A percentile compares a stretch with the other conserved stretches of the same genome.
Evolutionary conservation across 1,140 invertebrate species (phyloP).

Genomic region (Tetramorium simillimum): DNA sequence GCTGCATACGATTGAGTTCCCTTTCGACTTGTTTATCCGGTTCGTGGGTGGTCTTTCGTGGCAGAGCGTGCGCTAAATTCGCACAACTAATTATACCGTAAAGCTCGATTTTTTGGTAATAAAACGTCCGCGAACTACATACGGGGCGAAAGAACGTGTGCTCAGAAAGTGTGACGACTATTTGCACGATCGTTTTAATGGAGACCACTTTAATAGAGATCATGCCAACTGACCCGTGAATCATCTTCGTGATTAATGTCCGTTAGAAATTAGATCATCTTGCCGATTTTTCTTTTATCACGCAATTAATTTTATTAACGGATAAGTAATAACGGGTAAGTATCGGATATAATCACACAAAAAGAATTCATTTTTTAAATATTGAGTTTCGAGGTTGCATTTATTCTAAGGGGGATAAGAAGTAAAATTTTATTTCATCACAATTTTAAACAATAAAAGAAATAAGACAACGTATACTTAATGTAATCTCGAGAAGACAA

Average conservation of each 20-base stretch:
- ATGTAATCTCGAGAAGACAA: background rate
- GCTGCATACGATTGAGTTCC: slow-evolving; percentile 39
- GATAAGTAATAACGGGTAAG: background rate
- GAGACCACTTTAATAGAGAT: slow-evolving; percentile 39
- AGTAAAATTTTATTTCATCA: background rate
- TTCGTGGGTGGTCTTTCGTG: slow-evolving; percentile 51
- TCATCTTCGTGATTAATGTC: slow-evolving; percentile 40
- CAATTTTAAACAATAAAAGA: background rate
- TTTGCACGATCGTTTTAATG: slow-evolving; percentile 44
- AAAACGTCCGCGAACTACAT: background rate
- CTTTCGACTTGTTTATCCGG: slow-evolving; percentile 62
- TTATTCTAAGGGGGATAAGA: background rate
- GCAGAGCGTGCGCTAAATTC: background rate
- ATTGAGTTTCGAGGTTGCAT: background rate
- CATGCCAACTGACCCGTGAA: slow-evolving; percentile 33
- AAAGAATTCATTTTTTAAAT: background rate
- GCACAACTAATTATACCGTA: background rate
- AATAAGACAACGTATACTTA: background rate
- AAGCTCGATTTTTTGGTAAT: slow-evolving; percentile 31
- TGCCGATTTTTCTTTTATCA: background rate
- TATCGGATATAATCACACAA: background rate
- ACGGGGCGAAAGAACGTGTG: background rate
- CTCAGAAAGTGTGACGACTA: slow-evolving; percentile 40
- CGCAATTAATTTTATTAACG: slow-evolving; percentile 23
- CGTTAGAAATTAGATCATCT: slow-evolving; percentile 20